Base-by-base conservation (phyloP, 2,888 invertebrate genomes). In the Timema podura region DNA sequence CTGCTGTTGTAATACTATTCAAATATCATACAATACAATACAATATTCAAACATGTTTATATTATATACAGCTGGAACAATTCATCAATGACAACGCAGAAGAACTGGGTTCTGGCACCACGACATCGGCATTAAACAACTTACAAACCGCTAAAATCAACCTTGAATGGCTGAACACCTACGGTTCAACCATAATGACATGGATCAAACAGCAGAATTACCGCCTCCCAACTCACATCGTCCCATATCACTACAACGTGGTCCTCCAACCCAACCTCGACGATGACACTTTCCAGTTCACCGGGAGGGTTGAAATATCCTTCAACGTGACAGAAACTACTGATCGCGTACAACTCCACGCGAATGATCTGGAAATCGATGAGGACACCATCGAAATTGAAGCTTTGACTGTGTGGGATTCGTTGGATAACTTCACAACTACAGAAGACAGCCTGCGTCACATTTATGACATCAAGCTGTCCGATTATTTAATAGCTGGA, bases 251-350 rank as follows among this genome's bases (percentile, higher is more conserved):
- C 57, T 73, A 73, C 65, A 46, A 67, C n/a, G 45, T 73, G 47
- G 64, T 70, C 10, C n/a, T 73, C 11, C 49, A 67, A 15, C 68
- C 73, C 5, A 68, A 71, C 64, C 67, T 73, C 16, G 45, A 71
- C 44, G 71, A 71, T 8, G 71, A 71, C 49, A 70, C 67, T 54
- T 75, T 75, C 70, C 74, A 70, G 49, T 75, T 76, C 61, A 65
- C 74, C 10, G 76, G 77, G 30, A 70, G 74, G 69, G 76, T 75
- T 6, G n/a, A n/a, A 3, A 70, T 70, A 16, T 5, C 10, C 10
- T 51, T 93, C 65, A 83, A 86, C 71, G 87, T 89, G 0, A 82
- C 85, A 30, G 83, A 86, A 73, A 84, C 85, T 65, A 88, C 89
- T 8, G 83, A 85, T 67, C 61, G 9, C 64, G 70, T 73, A 11